Evolutionary conservation across 2,888 invertebrate genomes (phyloP), one percentile per base, ranked within the genome.

Genomic region (Drosophila greeni): DNA sequence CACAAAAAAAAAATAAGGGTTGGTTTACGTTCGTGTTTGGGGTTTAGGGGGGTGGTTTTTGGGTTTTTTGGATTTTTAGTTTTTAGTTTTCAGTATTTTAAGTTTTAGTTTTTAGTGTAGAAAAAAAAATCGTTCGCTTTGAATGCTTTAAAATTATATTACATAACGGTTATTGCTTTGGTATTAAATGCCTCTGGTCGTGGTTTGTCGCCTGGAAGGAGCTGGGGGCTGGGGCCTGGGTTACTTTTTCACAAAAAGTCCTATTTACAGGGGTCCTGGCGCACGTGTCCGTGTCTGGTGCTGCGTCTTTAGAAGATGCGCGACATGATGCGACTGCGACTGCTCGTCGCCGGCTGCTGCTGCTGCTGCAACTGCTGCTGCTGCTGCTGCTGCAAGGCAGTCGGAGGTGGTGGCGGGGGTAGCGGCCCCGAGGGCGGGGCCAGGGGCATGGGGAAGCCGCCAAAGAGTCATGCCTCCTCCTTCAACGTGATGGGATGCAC

Each of bases 391-490:
- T 54, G 31, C 39, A 9, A 9, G 48, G 11, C n/a, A 20, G 20
- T 40, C 14, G 56, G 18, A 11, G 36, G 36, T 1, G 60, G 24
- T 14, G 34, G 34, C 1, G 58, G 23, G 12, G 39, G 39, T 12
- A 20, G 37, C 11, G 37, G 37, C 37, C 40, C 40, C 40, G 40
- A 11, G 52, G 59, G 61, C 39, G 48, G 55, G 4, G 56, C 14
- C 36, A 23, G 18, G 26, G 62, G n/a, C 31, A 61, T 29, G 52
- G 36, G 58, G 4, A 43, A 34, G 34, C 76, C 45, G 57, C 40
- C 29, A 91, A 94, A 95, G 92, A 95, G 95, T 95, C 95, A 95
- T 94, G 95, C 94, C 77, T 92, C 91, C 89, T 92, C 92, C 81
- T 93, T 89, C 9, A 86, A 70, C 14, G 87, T 84, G 12, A 86